Base-by-base conservation (phyloP, 1,140 invertebrate species). In the Oryctes rhinoceros region DNA sequence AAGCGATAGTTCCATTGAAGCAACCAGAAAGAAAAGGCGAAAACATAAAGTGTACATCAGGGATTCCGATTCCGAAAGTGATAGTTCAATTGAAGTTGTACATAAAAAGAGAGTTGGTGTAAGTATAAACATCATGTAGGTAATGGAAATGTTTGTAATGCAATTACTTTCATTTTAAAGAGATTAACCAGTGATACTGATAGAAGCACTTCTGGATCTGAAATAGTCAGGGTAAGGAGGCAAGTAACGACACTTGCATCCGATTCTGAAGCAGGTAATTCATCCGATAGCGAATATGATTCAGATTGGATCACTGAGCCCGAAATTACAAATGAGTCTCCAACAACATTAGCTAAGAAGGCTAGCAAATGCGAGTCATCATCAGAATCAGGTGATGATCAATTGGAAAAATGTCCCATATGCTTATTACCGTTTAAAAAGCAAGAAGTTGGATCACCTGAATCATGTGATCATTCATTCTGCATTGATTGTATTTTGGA, bases 401-500 rank as follows among this genome's bases (percentile, higher is more conserved):
- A 94, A 78, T 90, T 90, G 18, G 94, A 95, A 82, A 94, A 94
- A 83, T 97, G 96, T 88, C 94, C 96, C 1, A 96, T 97, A 85
- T 97, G 96, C 88, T 86, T 95, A 62, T 83, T 94, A 37, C 90
- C 91, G 49, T 93, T 95, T 81, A 88, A 88, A 80, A 91, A 93
- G 71, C 94, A 97, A 89, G 92, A 95, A 86, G 90, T 97, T 71
- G 97, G 94, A 0, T 94, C 91, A 71, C 97, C 97, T 0, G 93
- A 95, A 80, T 90, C 91, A 10, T 98, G 97, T 88, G 94, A 97
- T 80, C 97, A 98, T 86, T 91, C 90, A 59, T 98, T 97, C 86
- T 98, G 97, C 87, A 88, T 96, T 5, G 93, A 95, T 71, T 98
- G 97, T 87, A 93, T 98, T 76, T 91, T 93, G 48, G 96, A 97